Percentiles rank a stretch among this genome's conserved stretches.
phyloP scores from a whole-genome alignment of 2,797 vertebrate genomes.

The Pseudochirops corinnae region DNA sequence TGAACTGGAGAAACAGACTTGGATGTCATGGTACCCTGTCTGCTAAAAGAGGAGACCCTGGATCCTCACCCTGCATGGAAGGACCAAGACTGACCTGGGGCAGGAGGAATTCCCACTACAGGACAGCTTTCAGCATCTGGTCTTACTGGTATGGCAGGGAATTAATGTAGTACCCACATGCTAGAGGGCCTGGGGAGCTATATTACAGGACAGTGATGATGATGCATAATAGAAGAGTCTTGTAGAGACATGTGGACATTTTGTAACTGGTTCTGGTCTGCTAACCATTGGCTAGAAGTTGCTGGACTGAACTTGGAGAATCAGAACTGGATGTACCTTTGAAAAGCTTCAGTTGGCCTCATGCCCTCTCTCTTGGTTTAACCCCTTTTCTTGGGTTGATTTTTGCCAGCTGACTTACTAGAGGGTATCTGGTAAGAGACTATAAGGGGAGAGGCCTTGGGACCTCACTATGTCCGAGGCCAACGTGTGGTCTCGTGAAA shows the following conservation, averaged over 20 bases:
- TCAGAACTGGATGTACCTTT: neutral
- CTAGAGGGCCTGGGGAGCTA: neutral
- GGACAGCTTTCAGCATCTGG: neutral
- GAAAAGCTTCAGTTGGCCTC: neutral
- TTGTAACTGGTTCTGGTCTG: neutral
- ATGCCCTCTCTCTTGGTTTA: neutral
- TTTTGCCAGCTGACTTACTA: neutral
- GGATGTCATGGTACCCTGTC: neutral
- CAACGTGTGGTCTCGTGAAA: neutral
- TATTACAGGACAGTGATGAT: neutral
- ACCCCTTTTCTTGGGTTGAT: neutral
- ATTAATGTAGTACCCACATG: neutral
- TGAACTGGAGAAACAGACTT: neutral
- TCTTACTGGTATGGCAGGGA: neutral
- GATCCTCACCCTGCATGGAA: neutral
- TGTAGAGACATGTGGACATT: neutral
- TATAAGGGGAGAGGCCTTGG: neutral
- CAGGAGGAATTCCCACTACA: neutral
- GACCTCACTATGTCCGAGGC: neutral
- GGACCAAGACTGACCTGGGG: neutral
- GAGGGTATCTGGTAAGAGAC: neutral
- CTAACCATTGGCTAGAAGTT: neutral
- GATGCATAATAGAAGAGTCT: neutral
- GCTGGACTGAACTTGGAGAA: neutral
- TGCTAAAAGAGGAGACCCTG: neutral